Percentiles rank a stretch among this genome's conserved stretches.
Evolutionary conservation across 2,113 vertebrate species (phyloP).

Genomic region (Collichthys lucidus): DNA sequence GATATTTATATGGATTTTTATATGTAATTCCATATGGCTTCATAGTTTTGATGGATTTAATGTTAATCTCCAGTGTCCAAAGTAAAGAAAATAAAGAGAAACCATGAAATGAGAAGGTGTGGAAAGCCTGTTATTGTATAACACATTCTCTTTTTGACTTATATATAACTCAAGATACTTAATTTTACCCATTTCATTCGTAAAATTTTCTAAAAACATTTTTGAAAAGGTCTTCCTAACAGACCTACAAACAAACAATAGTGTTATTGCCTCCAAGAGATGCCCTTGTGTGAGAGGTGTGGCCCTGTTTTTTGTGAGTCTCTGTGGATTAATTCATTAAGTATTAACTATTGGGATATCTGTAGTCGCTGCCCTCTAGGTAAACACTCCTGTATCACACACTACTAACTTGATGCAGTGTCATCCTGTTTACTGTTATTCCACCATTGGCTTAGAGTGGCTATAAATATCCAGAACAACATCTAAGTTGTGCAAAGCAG

Average conservation of each 20-base stretch:
- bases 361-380: slow-evolving; percentile 6
- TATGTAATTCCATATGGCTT: too few species aligned
- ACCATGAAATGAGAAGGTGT: too few species aligned
- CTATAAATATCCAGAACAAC: slow-evolving; percentile 65
- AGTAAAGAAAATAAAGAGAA: too few species aligned
- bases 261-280: neutral
- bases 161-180: too few species aligned
- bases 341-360: neutral
- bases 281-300: neutral
- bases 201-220: neutral
- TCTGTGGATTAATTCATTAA: slow-evolving; percentile 15
- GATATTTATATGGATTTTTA: too few species aligned
- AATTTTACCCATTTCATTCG: neutral
- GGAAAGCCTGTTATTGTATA: too few species aligned
- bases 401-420: slow-evolving; percentile 1
- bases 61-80: too few species aligned
- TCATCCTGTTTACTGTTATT: slow-evolving; percentile 38
- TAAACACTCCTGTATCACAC: neutral
- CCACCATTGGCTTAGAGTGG: slow-evolving; percentile 7
- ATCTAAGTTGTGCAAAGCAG: slow-evolving; percentile 30
- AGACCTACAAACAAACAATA: neutral
- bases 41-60: too few species aligned
- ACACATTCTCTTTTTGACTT: too few species aligned
- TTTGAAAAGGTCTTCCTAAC: neutral
- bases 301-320: neutral